phyloP scores from a whole-genome alignment of 2,797 vertebrate species.

The Lepilemur septentrionalis region DNA sequence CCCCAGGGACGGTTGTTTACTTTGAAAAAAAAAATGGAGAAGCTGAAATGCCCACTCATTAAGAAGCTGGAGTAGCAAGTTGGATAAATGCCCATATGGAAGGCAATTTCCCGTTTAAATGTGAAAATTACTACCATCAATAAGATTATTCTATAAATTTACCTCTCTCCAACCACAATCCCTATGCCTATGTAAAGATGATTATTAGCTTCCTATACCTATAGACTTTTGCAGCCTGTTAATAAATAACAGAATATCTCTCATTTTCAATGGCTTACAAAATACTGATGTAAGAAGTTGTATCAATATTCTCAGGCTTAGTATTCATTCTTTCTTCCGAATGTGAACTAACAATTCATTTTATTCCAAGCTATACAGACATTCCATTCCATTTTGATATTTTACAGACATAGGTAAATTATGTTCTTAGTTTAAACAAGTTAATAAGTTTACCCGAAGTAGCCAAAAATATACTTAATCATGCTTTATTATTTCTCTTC shows the following conservation, averaged over 20 bases:
- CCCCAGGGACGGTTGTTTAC: not conserved
- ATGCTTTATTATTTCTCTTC: conserved; percentile 54
- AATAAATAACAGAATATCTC: conserved; percentile 15
- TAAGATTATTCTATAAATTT: conserved; percentile 29
- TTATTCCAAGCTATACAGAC: not conserved
- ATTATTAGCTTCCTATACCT: not conserved
- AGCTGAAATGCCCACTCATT: not conserved
- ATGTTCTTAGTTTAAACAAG: conserved; percentile 59
- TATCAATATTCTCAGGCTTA: not conserved
- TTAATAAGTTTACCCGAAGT: conserved; percentile 50
- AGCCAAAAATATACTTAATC: conserved; percentile 24
- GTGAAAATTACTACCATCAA: conserved; percentile 34
- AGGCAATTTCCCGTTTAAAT: conserved; percentile 46
- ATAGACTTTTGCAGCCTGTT: not conserved
- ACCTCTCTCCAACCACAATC: not conserved
- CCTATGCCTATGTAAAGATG: not conserved
- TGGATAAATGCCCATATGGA: not conserved
- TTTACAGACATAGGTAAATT: conserved; percentile 34
- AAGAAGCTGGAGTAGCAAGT: not conserved
- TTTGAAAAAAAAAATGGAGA: not conserved
- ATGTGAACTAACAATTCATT: conserved; percentile 51
- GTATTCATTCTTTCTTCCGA: conserved; percentile 26
- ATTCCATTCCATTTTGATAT: conserved; percentile 16
- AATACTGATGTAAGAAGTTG: not conserved
- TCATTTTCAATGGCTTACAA: conserved; percentile 29